Evolutionary conservation across 2,888 invertebrate species (phyloP).

Genomic region (Macrophya annulata): DNA sequence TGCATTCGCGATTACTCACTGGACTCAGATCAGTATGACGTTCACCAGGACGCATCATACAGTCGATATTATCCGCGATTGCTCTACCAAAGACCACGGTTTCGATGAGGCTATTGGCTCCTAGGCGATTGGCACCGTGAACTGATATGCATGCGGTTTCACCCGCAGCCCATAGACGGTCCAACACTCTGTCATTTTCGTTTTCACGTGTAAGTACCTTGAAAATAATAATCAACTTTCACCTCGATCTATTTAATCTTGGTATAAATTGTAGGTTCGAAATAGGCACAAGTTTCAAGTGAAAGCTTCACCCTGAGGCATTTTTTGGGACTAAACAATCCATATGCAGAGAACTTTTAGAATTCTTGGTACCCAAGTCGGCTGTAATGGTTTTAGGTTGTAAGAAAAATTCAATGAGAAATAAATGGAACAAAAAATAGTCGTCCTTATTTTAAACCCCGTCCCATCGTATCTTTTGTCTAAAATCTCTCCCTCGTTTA

Average conservation of each 20-base stretch:
- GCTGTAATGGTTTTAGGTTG: neutral
- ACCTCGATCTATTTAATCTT: neutral
- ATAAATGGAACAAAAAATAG: neutral
- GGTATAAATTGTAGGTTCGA: neutral
- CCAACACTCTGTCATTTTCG: constrained; percentile 87
- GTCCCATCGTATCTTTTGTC: constrained; percentile 17
- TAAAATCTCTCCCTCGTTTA: constrained; percentile 17
- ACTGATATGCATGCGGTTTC: constrained; percentile 97
- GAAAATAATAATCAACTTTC: constrained; percentile 23
- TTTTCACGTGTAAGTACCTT: constrained; percentile 83
- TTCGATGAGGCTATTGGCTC: constrained; percentile 98
- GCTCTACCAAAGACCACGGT: constrained; percentile 99
- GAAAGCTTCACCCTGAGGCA: neutral
- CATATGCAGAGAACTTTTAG: neutral
- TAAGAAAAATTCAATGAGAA: neutral
- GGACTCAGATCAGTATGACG: constrained; percentile 86
- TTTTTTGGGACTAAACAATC: neutral
- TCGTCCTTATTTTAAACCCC: neutral
- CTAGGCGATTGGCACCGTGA: constrained; percentile 98
- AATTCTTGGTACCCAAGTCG: neutral
- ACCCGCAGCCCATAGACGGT: constrained; percentile 96
- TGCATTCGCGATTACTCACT: constrained; percentile 79
- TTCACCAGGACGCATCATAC: constrained; percentile 92
- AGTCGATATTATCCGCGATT: constrained; percentile 94
- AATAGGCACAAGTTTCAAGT: neutral